These are phyloP conservation scores for Panthera leo DNA, from an alignment of 2,113 vertebrate species.

Conservation along the genomic window DNA sequence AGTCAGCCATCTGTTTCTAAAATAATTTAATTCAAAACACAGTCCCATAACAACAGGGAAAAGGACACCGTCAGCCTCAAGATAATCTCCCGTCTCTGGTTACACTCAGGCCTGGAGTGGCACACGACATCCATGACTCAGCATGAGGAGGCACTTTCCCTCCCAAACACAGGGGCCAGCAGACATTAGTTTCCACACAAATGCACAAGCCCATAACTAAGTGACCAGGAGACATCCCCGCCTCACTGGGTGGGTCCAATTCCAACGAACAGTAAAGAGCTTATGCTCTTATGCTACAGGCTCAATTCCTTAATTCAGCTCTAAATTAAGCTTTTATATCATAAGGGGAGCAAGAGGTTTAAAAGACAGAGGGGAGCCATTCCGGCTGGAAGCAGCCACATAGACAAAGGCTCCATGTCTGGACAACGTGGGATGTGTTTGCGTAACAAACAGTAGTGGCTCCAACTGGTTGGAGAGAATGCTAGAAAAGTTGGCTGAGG, in stretches of 20 bases:
- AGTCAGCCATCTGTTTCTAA: conserved; percentile 49
- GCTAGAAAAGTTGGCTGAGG: background rate
- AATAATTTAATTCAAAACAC: conserved; percentile 69
- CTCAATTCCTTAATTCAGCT: conserved; percentile 34
- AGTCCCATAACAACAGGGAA: conserved; percentile 59
- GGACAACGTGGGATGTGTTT: background rate
- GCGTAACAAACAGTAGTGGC: background rate
- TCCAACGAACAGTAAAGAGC: background rate
- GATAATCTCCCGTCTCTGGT: conserved; percentile 60
- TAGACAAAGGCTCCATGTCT: background rate
- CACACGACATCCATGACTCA: conserved; percentile 25
- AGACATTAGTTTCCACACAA: background rate
- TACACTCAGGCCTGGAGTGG: conserved; percentile 6
- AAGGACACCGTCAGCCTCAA: conserved; percentile 44
- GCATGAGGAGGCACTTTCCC: conserved; percentile 45
- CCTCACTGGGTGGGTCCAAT: background rate
- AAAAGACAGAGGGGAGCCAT: background rate
- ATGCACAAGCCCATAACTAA: rapidly evolving
- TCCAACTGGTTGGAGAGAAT: background rate
- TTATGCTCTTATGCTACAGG: background rate
- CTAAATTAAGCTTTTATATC: conserved; percentile 28
- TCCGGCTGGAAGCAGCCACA: background rate
- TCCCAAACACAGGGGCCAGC: rapidly evolving
- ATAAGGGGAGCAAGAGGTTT: background rate
- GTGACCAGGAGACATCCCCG: background rate